A percentile compares a stretch with the other conserved stretches of the same genome.
Evolutionary conservation across 2,888 invertebrate genomes (phyloP).

Genomic region (Eristalis pertinax): DNA sequence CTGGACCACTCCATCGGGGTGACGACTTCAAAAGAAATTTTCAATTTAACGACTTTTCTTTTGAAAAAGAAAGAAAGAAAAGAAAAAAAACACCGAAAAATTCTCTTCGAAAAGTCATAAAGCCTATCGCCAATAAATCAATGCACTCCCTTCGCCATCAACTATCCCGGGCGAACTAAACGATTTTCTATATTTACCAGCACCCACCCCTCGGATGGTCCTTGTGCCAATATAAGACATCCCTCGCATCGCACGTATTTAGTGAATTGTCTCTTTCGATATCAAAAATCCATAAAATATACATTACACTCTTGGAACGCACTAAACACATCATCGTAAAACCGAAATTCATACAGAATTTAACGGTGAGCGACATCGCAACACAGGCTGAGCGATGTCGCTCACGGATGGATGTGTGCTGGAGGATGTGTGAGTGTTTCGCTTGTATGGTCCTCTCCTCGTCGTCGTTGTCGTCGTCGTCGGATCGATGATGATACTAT

Average conservation of each 20-base stretch:
- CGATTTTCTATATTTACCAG: conserved; percentile 44
- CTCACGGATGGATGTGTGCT: neutral
- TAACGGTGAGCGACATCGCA: conserved; percentile 22
- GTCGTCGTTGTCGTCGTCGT: conserved; percentile 27
- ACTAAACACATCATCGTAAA: conserved; percentile 72
- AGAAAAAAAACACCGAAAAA: neutral
- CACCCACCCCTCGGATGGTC: neutral
- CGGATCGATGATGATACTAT: conserved; percentile 72
- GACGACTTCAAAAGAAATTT: neutral
- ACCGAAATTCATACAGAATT: conserved; percentile 52
- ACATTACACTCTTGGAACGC: conserved; percentile 68
- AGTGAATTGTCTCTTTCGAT: conserved; percentile 64
- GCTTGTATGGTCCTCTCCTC: conserved; percentile 18
- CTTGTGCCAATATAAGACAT: conserved; percentile 30
- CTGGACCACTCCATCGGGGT: neutral
- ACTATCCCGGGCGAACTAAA: conserved; percentile 39
- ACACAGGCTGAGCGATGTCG: conserved; percentile 4
- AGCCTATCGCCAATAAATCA: conserved; percentile 45
- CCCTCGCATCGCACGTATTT: conserved; percentile 18
- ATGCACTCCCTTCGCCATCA: conserved; percentile 28
- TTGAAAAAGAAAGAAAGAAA: neutral
- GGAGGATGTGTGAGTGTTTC: conserved; percentile 25
- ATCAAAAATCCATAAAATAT: conserved; percentile 72
- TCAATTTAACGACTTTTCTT: conserved; percentile 1
- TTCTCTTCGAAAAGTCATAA: conserved; percentile 32